phyloP scores from a whole-genome alignment of 2,888 invertebrate species.

The Andrena chrysosceles region DNA sequence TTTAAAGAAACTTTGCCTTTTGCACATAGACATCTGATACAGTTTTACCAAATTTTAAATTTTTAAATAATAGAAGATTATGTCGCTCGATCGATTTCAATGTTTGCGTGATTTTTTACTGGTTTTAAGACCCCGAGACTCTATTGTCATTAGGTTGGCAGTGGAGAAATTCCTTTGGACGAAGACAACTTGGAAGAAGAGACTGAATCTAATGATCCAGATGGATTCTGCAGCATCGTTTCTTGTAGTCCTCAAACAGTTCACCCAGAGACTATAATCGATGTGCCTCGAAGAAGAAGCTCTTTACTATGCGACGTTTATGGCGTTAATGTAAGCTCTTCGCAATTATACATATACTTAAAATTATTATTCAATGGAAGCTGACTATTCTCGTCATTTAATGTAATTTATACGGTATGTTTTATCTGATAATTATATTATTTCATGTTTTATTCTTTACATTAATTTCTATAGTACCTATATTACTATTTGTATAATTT shows the following conservation, averaged over 20 bases:
- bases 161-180: constrained; percentile 92
- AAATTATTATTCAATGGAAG: too few species aligned
- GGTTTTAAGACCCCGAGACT: neutral
- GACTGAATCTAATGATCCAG: constrained; percentile 71
- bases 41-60: too few species aligned
- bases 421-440: too few species aligned
- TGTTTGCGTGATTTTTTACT: neutral
- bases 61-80: neutral
- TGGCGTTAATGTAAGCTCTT: constrained; percentile 85
- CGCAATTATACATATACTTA: neutral
- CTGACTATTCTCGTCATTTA: neutral
- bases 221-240: constrained; percentile 73
- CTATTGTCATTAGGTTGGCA: constrained; percentile 88
- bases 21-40: too few species aligned
- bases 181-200: constrained; percentile 91
- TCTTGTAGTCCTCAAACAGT: constrained; percentile 78
- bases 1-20: too few species aligned
- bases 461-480: too few species aligned
- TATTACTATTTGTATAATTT: too few species aligned
- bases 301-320: constrained; percentile 89
- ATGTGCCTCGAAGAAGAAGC: constrained; percentile 85
- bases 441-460: too few species aligned
- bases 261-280: constrained; percentile 79
- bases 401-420: too few species aligned
- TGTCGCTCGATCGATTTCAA: neutral